These are phyloP conservation scores for Helogale parvula DNA, from an alignment of 2,113 vertebrate species.

Conservation along the genomic window DNA sequence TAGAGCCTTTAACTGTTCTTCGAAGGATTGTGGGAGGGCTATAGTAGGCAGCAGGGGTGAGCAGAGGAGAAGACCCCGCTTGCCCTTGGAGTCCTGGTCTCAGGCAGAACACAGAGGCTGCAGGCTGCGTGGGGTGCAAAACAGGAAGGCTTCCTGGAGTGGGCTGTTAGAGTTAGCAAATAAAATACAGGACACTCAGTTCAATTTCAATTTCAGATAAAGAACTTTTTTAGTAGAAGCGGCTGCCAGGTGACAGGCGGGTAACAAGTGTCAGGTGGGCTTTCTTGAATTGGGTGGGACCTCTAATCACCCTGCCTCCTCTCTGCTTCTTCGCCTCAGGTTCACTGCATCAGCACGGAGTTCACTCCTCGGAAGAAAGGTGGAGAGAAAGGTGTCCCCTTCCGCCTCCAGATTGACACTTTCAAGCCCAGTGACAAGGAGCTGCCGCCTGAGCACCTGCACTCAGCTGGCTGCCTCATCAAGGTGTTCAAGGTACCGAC, in stretches of 20 bases:
- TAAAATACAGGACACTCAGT: neutral
- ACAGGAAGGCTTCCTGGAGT: neutral
- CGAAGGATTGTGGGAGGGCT: neutral
- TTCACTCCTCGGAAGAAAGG: constrained; percentile 81
- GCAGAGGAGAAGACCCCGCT: neutral
- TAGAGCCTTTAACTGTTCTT: neutral
- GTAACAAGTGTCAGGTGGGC: neutral
- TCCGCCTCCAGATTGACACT: constrained; percentile 79
- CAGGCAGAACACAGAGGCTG: neutral
- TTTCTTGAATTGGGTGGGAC: neutral
- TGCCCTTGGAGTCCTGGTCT: neutral
- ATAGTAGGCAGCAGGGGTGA: neutral
- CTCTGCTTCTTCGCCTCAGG: constrained; percentile 31
- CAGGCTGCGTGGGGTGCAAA: neutral
- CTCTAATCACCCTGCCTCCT: neutral
- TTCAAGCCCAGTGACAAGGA: constrained; percentile 75
- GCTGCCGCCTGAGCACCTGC: constrained; percentile 63
- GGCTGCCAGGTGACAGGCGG: neutral
- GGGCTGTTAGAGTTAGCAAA: neutral
- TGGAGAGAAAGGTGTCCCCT: constrained; percentile 80
- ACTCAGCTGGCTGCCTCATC: constrained; percentile 74
- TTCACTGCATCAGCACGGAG: constrained; percentile 82
- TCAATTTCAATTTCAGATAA: neutral
- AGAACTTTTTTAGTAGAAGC: neutral
- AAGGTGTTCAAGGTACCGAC: constrained; percentile 77